These are phyloP conservation scores for Diarsia rubi DNA, from an alignment of 2,888 invertebrate genomes.

Conservation along the genomic window DNA sequence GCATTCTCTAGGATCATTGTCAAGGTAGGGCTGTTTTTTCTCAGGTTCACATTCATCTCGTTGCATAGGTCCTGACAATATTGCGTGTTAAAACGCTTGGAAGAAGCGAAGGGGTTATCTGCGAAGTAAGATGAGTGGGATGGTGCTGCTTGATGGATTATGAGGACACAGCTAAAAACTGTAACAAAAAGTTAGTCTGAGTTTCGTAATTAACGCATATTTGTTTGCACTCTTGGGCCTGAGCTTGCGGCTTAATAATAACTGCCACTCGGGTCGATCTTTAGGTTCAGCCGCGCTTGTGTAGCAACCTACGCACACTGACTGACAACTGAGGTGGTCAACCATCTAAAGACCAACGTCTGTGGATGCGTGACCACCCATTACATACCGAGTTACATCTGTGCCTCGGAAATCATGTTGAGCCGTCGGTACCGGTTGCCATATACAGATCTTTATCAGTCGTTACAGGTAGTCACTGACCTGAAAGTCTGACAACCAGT, in stretches of 20 bases:
- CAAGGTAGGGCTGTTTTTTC: background rate
- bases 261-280: no score
- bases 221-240: background rate
- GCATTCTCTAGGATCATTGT: slow-evolving; percentile 6
- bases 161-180: slow-evolving; percentile 21
- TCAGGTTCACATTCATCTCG: background rate
- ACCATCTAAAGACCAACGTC: no score
- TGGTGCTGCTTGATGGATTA: slow-evolving; percentile 6
- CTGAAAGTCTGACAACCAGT: no score
- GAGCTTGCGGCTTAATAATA: background rate
- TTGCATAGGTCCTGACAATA: slow-evolving; percentile 28
- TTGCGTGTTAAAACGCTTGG: background rate
- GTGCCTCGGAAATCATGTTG: no score
- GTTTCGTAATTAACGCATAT: background rate
- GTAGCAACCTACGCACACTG: no score
- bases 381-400: no score
- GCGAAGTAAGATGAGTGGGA: background rate
- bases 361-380: no score
- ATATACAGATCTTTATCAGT: no score
- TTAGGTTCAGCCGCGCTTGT: no score
- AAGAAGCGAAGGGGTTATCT: background rate
- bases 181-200: slow-evolving; percentile 19
- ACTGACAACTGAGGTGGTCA: no score
- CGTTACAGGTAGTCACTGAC: no score
- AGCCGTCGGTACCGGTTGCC: no score